phyloP scores from a whole-genome alignment of 2,797 vertebrate species.

The Vespertilio murinus region DNA sequence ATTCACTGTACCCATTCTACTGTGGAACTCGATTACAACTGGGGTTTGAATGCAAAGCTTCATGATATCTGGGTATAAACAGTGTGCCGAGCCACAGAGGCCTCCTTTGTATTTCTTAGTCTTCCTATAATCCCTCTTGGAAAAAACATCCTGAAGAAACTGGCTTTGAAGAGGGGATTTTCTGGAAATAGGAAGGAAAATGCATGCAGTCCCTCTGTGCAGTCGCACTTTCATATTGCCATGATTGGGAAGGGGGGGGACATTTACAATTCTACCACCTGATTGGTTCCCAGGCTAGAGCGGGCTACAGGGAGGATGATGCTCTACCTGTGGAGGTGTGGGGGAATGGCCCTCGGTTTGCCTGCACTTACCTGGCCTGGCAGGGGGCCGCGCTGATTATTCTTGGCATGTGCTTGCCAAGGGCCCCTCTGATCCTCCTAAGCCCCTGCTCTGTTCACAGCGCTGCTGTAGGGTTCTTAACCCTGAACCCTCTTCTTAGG shows the following conservation, averaged over 20 bases:
- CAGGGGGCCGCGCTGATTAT: constrained; percentile 40
- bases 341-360: constrained; percentile 56
- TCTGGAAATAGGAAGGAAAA: constrained; percentile 59
- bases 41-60: constrained; percentile 69
- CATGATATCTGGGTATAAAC: constrained; percentile 74
- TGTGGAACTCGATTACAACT: constrained; percentile 53
- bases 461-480: background rate
- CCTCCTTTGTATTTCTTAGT: constrained; percentile 69
- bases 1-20: constrained; percentile 57
- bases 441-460: background rate
- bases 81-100: constrained; percentile 66
- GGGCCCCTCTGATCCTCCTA: constrained; percentile 18
- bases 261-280: background rate
- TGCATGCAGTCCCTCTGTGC: background rate
- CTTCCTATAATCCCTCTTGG: constrained; percentile 50
- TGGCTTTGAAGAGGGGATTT: constrained; percentile 62
- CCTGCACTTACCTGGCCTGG: constrained; percentile 39
- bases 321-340: constrained; percentile 44
- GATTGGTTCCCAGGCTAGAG: background rate
- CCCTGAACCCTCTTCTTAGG: background rate
- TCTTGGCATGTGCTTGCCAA: constrained; percentile 8
- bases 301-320: background rate
- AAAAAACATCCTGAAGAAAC: background rate
- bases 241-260: background rate
- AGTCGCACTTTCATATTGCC: background rate